A percentile compares a stretch with the other conserved stretches of the same genome.
phyloP scores from a whole-genome alignment of 2,888 invertebrate genomes.

The Lochmaea capreae region DNA sequence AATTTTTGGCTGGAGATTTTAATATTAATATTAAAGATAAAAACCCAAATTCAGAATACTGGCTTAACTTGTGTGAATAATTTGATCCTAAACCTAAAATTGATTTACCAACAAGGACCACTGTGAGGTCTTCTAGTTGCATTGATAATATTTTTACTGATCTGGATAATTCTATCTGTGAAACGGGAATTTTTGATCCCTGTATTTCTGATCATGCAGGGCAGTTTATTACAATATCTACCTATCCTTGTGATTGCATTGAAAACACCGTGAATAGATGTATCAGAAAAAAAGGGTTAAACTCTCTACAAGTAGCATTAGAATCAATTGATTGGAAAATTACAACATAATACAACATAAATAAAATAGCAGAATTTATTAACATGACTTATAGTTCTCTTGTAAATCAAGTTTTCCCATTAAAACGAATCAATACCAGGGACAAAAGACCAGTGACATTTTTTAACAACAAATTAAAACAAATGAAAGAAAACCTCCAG shows the following conservation, averaged over 20 bases:
- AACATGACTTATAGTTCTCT: conserved; percentile 7
- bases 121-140: no score
- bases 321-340: conserved; percentile 10
- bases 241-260: conserved; percentile 6
- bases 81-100: conserved; percentile 6
- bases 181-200: conserved; percentile 18
- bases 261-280: conserved; percentile 10
- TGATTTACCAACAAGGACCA: conserved; percentile 13
- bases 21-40: no score
- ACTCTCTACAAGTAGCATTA: conserved; percentile 11
- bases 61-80: neutral
- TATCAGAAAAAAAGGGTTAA: neutral
- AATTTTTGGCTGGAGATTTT: no score
- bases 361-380: conserved; percentile 7
- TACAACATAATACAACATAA: conserved; percentile 17
- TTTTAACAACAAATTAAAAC: conserved; percentile 6
- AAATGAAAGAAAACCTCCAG: conserved; percentile 7
- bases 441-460: conserved; percentile 1
- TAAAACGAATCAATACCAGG: conserved; percentile 20
- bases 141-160: conserved; percentile 9
- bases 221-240: conserved; percentile 11
- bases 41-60: neutral
- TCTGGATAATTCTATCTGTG: neutral
- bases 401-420: neutral
- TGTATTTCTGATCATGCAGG: conserved; percentile 7